Evolutionary conservation across 2,888 invertebrate genomes (phyloP).

Genomic region (Herminia tarsipennalis): DNA sequence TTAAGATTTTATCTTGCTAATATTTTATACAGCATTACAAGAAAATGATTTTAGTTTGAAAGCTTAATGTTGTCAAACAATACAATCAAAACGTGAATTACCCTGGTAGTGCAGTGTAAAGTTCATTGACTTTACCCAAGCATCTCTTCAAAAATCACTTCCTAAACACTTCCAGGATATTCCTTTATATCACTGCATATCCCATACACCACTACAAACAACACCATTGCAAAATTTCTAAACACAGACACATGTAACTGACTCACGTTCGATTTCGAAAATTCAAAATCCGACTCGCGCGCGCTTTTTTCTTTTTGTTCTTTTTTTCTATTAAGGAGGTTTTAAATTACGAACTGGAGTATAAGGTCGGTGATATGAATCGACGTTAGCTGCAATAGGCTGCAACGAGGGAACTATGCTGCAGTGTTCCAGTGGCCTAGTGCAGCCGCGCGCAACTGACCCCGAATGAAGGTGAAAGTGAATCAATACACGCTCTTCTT

Average conservation of each 20-base stretch:
- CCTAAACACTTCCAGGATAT: too few species aligned
- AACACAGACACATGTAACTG: not conserved
- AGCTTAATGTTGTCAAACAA: too few species aligned
- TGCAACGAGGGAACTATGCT: slow-evolving; percentile 72
- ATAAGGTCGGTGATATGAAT: slow-evolving; percentile 8
- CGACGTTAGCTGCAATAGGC: slow-evolving; percentile 67
- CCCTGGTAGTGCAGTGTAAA: too few species aligned
- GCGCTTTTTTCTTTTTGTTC: not conserved
- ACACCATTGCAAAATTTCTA: not conserved
- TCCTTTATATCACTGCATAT: not conserved
- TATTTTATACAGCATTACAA: too few species aligned
- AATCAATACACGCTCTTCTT: slow-evolving; percentile 78
- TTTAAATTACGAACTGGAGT: not conserved
- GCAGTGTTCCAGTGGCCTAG: slow-evolving; percentile 76
- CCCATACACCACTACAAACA: not conserved
- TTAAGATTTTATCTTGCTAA: too few species aligned
- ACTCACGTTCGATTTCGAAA: not conserved
- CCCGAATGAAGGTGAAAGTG: slow-evolving; percentile 77
- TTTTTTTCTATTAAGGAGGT: not conserved
- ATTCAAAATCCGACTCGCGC: not conserved
- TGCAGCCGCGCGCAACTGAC: slow-evolving; percentile 84
- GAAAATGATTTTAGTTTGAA: too few species aligned
- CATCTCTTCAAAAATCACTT: too few species aligned
- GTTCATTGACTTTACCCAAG: too few species aligned
- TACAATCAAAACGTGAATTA: too few species aligned